Percentiles rank a stretch among this genome's conserved stretches.
Conservation (phyloP, 2,113 vertebrate genomes). For the Scomber japonicus region DNA sequence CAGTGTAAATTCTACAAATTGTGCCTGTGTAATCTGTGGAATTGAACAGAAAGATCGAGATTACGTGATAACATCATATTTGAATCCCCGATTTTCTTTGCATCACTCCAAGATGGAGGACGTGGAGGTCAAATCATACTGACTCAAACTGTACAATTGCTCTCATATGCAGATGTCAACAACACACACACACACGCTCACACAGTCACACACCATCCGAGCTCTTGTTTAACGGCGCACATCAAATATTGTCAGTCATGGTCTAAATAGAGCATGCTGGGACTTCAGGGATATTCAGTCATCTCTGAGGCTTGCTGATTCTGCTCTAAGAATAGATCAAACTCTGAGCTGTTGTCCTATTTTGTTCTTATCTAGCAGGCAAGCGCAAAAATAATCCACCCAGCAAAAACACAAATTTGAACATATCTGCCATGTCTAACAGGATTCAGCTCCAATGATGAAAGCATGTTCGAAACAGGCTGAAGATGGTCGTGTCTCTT, state of each 20-base stretch:
- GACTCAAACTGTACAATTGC: constrained; percentile 17
- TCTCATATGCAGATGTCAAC: constrained; percentile 33
- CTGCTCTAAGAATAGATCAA: constrained; percentile 80
- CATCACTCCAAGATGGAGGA: constrained; percentile 50
- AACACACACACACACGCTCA: constrained; percentile 13
- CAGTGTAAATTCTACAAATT: not conserved
- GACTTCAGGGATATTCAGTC: constrained; percentile 79
- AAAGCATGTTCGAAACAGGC: constrained; percentile 33
- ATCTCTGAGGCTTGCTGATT: constrained; percentile 70
- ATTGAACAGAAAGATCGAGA: constrained; percentile 5
- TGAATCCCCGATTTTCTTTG: constrained; percentile 24
- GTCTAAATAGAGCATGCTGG: constrained; percentile 80
- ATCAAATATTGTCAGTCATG: constrained; percentile 81
- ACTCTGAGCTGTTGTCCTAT: constrained; percentile 74
- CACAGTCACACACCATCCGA: constrained; percentile 36
- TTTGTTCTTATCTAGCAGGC: constrained; percentile 69
- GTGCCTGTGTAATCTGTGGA: not conserved
- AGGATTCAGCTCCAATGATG: constrained; percentile 23
- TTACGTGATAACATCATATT: constrained; percentile 8
- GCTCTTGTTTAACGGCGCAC: constrained; percentile 68
- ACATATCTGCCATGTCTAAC: constrained; percentile 52
- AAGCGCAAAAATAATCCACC: constrained; percentile 68
- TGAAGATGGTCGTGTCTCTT: constrained; percentile 6
- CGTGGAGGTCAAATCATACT: constrained; percentile 28
- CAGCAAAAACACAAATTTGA: constrained; percentile 51